A percentile compares a stretch with the other conserved stretches of the same genome.
These are phyloP conservation scores for Chaetura pelagica DNA, from an alignment of 2,113 vertebrate species.

Conservation along the genomic window DNA sequence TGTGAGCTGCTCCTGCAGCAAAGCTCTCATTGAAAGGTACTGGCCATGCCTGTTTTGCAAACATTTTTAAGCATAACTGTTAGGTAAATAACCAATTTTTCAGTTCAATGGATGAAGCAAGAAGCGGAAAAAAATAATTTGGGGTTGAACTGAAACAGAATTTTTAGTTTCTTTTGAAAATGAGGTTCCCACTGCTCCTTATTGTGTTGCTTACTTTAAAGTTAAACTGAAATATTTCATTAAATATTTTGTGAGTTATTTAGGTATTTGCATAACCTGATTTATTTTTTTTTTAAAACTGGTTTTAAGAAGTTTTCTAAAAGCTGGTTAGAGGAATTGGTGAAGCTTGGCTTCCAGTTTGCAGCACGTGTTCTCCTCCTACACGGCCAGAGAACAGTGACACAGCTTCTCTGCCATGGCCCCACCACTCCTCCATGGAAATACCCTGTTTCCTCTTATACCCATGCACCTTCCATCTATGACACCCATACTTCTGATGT, in stretches of 20 bases:
- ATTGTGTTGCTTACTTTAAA: not conserved
- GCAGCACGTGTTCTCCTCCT: not conserved
- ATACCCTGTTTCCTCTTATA: not conserved
- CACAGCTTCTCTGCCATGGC: not conserved
- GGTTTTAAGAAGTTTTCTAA: too few species aligned
- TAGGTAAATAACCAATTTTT: slow-evolving; percentile 48
- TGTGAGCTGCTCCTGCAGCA: not conserved
- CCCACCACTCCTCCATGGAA: not conserved
- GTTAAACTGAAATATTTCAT: not conserved
- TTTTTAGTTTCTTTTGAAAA: slow-evolving; percentile 16
- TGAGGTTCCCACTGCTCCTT: not conserved
- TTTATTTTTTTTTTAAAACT: not conserved
- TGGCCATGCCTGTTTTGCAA: not conserved
- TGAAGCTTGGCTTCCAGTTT: not conserved
- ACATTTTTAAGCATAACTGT: not conserved
- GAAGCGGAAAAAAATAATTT: slow-evolving; percentile 14
- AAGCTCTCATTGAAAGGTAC: not conserved
- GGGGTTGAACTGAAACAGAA: not conserved
- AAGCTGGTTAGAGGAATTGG: too few species aligned
- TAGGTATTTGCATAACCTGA: not conserved
- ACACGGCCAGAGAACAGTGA: not conserved
- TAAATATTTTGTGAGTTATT: not conserved
- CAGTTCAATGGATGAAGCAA: slow-evolving; percentile 33
- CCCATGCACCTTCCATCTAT: not conserved
- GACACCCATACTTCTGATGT: not conserved